phyloP scores from a whole-genome alignment of 2,888 invertebrate species.

The Seira sanloemensis region DNA sequence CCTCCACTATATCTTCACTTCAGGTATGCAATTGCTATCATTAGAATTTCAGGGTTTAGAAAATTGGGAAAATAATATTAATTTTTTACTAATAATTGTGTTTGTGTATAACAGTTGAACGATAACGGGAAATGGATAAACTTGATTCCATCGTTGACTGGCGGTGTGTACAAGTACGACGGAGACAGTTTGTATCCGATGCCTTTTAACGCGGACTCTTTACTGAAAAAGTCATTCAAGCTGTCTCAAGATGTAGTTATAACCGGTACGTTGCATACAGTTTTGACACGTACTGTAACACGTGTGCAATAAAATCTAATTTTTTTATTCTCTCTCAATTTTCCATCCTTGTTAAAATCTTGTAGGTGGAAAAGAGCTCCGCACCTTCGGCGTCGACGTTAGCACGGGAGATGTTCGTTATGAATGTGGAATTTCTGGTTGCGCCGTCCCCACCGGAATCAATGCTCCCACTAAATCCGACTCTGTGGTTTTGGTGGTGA shows the following conservation, averaged over 20 bases:
- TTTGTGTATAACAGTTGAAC: constrained; percentile 84
- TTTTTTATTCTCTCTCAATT: constrained; percentile 10
- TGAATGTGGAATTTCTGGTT: constrained; percentile 85
- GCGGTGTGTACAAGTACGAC: constrained; percentile 93
- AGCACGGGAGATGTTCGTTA: constrained; percentile 84
- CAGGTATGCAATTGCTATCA: constrained; percentile 81
- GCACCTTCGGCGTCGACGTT: constrained; percentile 90
- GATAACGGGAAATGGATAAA: constrained; percentile 90
- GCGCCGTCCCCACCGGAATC: constrained; percentile 79
- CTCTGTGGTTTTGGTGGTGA: constrained; percentile 82
- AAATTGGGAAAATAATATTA: constrained; percentile 4
- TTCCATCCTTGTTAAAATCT: neutral
- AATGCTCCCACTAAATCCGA: constrained; percentile 76
- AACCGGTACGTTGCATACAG: constrained; percentile 79
- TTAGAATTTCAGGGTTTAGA: neutral
- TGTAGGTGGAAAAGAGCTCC: constrained; percentile 86
- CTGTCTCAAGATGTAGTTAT: constrained; percentile 90
- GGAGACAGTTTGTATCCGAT: constrained; percentile 89
- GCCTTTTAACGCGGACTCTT: constrained; percentile 89
- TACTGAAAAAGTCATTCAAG: constrained; percentile 88
- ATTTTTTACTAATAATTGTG: constrained; percentile 29
- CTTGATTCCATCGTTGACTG: constrained; percentile 94
- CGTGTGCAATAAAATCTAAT: no score
- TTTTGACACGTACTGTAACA: constrained; percentile 10
- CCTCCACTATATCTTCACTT: constrained; percentile 91